Evolutionary conservation across 53 echinoderm and acorn worm genomes (phyloP), one percentile per base, ranked within the genome.

Genomic region (Paracentrotus lividus): DNA sequence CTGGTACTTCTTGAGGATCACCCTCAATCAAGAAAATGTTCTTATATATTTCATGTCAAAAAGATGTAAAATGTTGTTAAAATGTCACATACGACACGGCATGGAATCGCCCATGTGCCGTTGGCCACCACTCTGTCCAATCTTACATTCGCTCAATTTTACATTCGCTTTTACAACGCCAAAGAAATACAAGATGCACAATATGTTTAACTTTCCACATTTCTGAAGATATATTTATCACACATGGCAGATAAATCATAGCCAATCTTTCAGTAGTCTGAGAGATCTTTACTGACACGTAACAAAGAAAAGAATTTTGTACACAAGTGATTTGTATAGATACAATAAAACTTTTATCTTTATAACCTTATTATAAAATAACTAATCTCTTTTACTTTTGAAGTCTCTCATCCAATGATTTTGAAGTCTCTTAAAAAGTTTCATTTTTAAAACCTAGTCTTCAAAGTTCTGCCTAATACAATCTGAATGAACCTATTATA

Each of bases 311-410:
- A 85, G 47, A 85, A 85, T 26, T 85, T 85, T 85, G 29, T 85
- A 85, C 85, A 85, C 85, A 49, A 85, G 51, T 85, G 85, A 47
- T 47, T 49, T 85, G 49, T 49, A 85, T 85, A 85, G 85, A 85
- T 85, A 85, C 85, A 85, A 85, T 85, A 85, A 23, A 85, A 47
- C 84, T 84, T n/a, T 85, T 85, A 85, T 85, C 85, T 85, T 85
- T 85, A 85, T 85, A 85, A 85, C 85, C 47, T 85, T 85, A 85
- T 85, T 47, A 85, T 85, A 85, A 49, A 85, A 85, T 85, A 85
- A 9, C 85, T 84, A 84, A 26, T 26, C 84, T 49, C 84, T 49
- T 85, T 51, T 85, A 38, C 72, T 36, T 69, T 72, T 72, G 72
- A 72, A 72, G 72, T 72, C 36, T 72, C 4, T 27, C 38, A 72